Base-by-base conservation (phyloP, 2,888 invertebrate species). In the Omphaloscelis lunosa region DNA sequence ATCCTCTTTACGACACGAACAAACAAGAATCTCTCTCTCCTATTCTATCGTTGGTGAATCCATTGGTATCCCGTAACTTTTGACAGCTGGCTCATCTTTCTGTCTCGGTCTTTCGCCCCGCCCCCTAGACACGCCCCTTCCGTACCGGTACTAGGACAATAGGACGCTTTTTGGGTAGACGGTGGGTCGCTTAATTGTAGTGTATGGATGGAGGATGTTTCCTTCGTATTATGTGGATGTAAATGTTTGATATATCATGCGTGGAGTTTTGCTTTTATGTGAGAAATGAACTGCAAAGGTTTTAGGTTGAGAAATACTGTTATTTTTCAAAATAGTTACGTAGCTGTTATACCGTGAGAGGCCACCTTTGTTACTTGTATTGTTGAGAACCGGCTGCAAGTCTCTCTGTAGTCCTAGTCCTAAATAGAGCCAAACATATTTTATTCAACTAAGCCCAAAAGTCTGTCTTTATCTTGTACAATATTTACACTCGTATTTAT, bases 71-170 rank as follows among this genome's bases (percentile, higher is more conserved):
- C 80, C 83, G 71, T 77, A 78, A 81, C 72, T 86, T 73, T 81
- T 79, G 79, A 80, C 89, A 86, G 86, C 81, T 89, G 89, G 85
- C 94, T 93, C 94, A 94, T 96, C 96, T 96, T 95, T 94, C 93
- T 95, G 93, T 83, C 72, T 84, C 84, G 74, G 75, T 84, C 86
- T 68, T 53, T 86, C 70, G 84, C 80, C 68, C 82, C 82, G 93
- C 93, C 92, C 95, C 96, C 92, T 93, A 91, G 88, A 91, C 95
- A 95, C 96, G 96, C 96, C 96, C 82, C 86, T 81, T 88, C 86
- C 89, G 88, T 78, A 53, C 71, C 63, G 93, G 93, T 95, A 89
- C 93, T 93, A 92, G 92, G 93, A 94, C 88, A 88, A 89, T 88
- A 81, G 88, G 79, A 70, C 61, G 82, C 5, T 66, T 83, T 83